These are phyloP conservation scores for Thunnus thynnus DNA, from an alignment of 2,113 vertebrate genomes.

Conservation along the genomic window DNA sequence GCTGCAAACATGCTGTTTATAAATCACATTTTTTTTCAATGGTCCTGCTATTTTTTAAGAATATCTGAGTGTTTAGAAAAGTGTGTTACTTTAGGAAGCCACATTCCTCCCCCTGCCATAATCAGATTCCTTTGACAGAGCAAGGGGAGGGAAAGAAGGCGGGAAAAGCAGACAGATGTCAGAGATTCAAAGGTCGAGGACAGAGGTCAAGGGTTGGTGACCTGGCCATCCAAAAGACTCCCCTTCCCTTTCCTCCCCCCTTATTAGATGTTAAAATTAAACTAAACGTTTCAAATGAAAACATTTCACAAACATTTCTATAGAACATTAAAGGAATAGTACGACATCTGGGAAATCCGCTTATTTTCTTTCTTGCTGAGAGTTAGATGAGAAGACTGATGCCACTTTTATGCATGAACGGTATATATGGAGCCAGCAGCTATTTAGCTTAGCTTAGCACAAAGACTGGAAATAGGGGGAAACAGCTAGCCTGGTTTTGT, in stretches of 20 bases:
- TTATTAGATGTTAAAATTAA: background rate
- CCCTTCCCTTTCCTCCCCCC: conserved; percentile 61
- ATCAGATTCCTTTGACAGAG: conserved; percentile 66
- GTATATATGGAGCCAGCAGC: background rate
- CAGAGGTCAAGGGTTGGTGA: conserved; percentile 81
- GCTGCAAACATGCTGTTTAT: background rate
- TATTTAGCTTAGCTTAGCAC: background rate
- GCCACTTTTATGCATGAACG: background rate
- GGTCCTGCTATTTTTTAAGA: background rate
- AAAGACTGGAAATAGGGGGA: background rate
- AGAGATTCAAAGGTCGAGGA: conserved; percentile 75
- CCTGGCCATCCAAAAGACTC: conserved; percentile 70
- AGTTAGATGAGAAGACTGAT: background rate
- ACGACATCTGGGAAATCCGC: background rate
- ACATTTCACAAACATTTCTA: background rate
- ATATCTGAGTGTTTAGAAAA: conserved; percentile 15
- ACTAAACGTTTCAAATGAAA: background rate
- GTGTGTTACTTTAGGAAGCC: conserved; percentile 29
- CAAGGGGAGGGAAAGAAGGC: conserved; percentile 51
- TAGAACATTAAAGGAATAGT: background rate
- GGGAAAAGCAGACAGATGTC: conserved; percentile 81
- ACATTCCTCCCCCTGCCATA: conserved; percentile 45
- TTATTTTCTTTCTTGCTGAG: background rate
- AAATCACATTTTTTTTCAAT: background rate
- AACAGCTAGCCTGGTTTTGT: background rate